A percentile compares a stretch with the other conserved stretches of the same genome.
Evolutionary conservation across 1,140 invertebrate species (phyloP).

Genomic region (Octopus sinensis): DNA sequence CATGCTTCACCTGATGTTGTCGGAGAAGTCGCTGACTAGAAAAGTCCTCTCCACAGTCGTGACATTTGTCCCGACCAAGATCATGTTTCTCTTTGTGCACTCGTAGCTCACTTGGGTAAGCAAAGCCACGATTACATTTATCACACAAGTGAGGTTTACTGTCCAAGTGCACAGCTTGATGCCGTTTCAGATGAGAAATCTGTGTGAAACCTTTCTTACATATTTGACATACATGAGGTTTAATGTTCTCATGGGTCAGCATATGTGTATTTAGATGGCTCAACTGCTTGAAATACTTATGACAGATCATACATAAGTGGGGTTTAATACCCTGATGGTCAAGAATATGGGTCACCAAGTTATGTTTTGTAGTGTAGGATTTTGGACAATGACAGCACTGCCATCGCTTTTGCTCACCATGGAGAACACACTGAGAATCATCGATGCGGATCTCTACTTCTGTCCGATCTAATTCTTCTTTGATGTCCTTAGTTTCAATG

Average conservation of each 20-base stretch:
- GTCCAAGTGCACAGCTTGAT: conserved; percentile 46
- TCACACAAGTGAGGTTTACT: conserved; percentile 64
- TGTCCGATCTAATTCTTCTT: conserved; percentile 32
- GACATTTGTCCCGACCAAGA: conserved; percentile 29
- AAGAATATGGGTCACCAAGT: conserved; percentile 53
- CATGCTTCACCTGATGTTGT: conserved; percentile 34
- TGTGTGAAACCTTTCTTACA: conserved; percentile 55
- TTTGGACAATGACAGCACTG: conserved; percentile 51
- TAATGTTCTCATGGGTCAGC: conserved; percentile 55
- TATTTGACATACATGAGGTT: conserved; percentile 48
- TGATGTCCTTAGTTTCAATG: conserved; percentile 25
- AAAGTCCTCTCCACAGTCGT: conserved; percentile 42
- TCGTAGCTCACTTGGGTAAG: conserved; percentile 38
- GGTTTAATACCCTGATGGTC: conserved; percentile 55
- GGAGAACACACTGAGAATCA: conserved; percentile 43
- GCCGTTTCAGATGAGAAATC: conserved; percentile 56
- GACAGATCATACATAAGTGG: conserved; percentile 52
- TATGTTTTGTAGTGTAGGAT: conserved; percentile 55
- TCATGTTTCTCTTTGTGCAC: conserved; percentile 38
- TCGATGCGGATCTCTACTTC: conserved; percentile 49
- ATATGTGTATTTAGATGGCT: conserved; percentile 55
- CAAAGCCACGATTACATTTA: conserved; percentile 61
- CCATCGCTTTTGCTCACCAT: conserved; percentile 50
- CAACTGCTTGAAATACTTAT: conserved; percentile 55
- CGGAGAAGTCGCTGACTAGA: conserved; percentile 52